phyloP scores from a whole-genome alignment of 2,888 invertebrate species.

The Drosophila acutilabella region DNA sequence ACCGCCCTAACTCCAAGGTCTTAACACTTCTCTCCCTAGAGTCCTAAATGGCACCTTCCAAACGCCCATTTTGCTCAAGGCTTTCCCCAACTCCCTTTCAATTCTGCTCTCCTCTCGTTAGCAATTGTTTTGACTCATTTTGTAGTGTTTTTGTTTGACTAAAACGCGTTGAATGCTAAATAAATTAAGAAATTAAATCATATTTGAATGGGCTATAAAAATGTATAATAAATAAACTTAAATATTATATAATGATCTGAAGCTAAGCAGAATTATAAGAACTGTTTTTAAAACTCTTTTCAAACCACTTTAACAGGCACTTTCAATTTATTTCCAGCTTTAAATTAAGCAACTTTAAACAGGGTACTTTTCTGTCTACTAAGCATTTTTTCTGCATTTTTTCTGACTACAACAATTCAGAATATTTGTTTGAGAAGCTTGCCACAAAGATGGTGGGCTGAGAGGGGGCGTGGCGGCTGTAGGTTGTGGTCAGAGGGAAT shows the following conservation, averaged over 20 bases:
- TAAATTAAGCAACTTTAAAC: not conserved
- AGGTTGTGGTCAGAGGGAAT: too few species aligned
- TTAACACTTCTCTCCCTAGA: not conserved
- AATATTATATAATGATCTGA: too few species aligned
- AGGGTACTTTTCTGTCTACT: not conserved
- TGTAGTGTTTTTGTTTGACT: conserved; percentile 48
- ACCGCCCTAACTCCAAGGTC: not conserved
- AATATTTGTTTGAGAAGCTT: conserved; percentile 16
- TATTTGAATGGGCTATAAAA: not conserved
- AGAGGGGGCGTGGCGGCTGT: not conserved
- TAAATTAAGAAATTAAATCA: conserved; percentile 29
- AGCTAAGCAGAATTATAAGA: too few species aligned
- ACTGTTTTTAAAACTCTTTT: not conserved
- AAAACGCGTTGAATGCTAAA: conserved; percentile 46
- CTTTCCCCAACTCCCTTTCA: not conserved
- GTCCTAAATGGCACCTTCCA: not conserved
- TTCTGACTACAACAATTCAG: conserved; percentile 33
- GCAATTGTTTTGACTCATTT: conserved; percentile 49
- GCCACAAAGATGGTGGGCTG: not conserved
- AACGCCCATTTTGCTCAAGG: not conserved
- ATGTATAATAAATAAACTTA: too few species aligned
- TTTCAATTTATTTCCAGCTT: not conserved
- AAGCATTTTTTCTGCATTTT: conserved; percentile 11
- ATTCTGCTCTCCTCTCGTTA: not conserved
- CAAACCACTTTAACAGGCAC: too few species aligned